A percentile compares a stretch with the other conserved stretches of the same genome.
Conservation (phyloP, 2,797 vertebrate species). For the Pempheris klunzingeri region DNA sequence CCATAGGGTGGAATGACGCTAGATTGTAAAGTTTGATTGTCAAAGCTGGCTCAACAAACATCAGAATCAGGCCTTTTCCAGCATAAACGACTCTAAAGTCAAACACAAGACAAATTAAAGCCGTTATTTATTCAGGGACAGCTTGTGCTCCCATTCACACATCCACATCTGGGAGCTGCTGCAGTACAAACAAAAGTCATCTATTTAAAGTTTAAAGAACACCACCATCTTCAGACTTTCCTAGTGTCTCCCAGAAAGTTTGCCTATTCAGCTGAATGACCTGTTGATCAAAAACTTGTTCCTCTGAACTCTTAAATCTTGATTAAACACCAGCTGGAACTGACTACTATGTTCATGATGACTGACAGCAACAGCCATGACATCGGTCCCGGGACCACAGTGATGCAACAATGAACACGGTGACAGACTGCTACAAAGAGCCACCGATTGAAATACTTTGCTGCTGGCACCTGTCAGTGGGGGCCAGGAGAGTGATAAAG, state of each 20-base stretch:
- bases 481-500: conserved; percentile 1
- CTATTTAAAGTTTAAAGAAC: no score
- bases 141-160: not conserved
- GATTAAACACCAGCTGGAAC: conserved; percentile 2
- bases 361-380: conserved; percentile 21
- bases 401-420: conserved; percentile 19
- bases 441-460: conserved; percentile 30
- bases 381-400: conserved; percentile 2
- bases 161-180: not conserved
- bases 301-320: conserved; percentile 1
- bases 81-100: not conserved
- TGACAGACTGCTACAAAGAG: conserved; percentile 39
- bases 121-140: not conserved
- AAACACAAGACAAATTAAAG: not conserved
- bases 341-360: not conserved
- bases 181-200: not conserved
- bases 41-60: conserved; percentile 18
- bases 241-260: not conserved
- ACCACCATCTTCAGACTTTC: no score
- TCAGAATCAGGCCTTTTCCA: not conserved
- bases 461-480: conserved; percentile 46
- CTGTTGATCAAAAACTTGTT: not conserved
- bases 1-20: conserved; percentile 6
- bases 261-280: not conserved
- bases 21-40: conserved; percentile 13